Evolutionary conservation across 30 jellyfish, hydroid and myxozoan species (phyloP), one percentile per base, ranked within the genome.

Genomic region (Nemopilema nomurai): DNA sequence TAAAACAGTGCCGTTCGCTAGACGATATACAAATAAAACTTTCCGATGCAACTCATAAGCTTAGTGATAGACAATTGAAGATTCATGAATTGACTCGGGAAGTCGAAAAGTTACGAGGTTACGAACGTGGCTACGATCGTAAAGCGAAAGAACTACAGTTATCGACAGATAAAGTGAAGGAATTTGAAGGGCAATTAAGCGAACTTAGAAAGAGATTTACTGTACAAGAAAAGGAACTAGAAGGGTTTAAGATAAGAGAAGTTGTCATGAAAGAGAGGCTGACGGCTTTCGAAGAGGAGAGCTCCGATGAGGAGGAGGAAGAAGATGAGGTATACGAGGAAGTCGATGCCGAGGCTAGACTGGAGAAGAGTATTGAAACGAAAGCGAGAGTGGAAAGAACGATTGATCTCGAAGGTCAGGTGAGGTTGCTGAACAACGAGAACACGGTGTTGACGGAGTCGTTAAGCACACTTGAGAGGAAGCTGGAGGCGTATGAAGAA

Each of bases 21-120:
- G 96, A 90, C 62, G 97, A 95, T 25, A 82, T 95, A 29, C 99
- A 95, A 74, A 69, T 81, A 26, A 90, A 90, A 51, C 90, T 95
- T 1, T 90, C 99, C 18, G 99, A 95, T 69, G 97, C 99, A 9
- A 95, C 99, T 8, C 99, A 95, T 69, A 95, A 95, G 80, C 76
- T 95, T 57, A 95, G 99, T 72, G 99, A 95, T 62, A 80, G 99
- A 23, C 99, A 95, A 68, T 67, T 95, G 79, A 95, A 95, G 73
- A 95, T 95, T 26, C 99, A 95, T 74, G 97, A 88, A 53, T 91
- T 95, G n/a, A 95, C 97, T 33, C 80, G 96, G 0, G 97, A 95
- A 82, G 91, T 90, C 69, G 99, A 95, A 63, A 76, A 81, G 67
- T 76, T 95, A 51, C 91, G 92, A 28, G 92, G 92, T 4, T 83